phyloP scores from a whole-genome alignment of 1,140 invertebrate species.

The Heliconius himera region DNA sequence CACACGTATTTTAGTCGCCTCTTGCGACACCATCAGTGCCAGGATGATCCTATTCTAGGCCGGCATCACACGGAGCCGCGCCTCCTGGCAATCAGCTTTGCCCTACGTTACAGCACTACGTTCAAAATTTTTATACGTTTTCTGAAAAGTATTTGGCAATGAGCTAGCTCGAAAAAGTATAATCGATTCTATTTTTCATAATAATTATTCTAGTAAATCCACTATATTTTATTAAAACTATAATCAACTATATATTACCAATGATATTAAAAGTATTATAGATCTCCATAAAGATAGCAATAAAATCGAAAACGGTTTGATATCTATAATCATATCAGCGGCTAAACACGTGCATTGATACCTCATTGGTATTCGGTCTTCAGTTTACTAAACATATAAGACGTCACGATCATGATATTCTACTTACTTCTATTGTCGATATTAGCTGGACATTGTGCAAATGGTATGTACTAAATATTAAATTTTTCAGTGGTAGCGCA shows the following conservation, averaged over 20 bases:
- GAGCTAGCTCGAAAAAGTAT: too few relatives aligned
- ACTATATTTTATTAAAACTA: not conserved
- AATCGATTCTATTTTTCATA: too few relatives aligned
- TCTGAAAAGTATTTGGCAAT: too few relatives aligned
- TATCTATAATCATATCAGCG: constrained; percentile 4
- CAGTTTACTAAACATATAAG: constrained; percentile 1
- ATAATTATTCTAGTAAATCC: not conserved
- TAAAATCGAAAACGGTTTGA: not conserved
- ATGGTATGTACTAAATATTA: constrained; percentile 36
- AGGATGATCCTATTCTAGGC: too few relatives aligned
- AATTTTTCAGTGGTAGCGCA: too few relatives aligned
- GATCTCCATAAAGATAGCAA: not conserved
- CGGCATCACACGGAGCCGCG: too few relatives aligned
- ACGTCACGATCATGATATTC: constrained; percentile 40
- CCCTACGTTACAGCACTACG: too few relatives aligned
- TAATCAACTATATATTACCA: not conserved
- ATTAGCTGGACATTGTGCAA: constrained; percentile 40
- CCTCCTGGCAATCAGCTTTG: too few relatives aligned
- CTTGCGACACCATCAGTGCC: too few relatives aligned
- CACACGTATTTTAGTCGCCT: too few relatives aligned
- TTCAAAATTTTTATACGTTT: too few relatives aligned
- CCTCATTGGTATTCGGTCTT: not conserved
- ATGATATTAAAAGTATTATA: not conserved
- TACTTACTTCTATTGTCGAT: constrained; percentile 42
- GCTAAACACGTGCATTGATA: not conserved